Conservation (phyloP, 2,797 vertebrate species). For the Enteromius unitaeniatus region DNA sequence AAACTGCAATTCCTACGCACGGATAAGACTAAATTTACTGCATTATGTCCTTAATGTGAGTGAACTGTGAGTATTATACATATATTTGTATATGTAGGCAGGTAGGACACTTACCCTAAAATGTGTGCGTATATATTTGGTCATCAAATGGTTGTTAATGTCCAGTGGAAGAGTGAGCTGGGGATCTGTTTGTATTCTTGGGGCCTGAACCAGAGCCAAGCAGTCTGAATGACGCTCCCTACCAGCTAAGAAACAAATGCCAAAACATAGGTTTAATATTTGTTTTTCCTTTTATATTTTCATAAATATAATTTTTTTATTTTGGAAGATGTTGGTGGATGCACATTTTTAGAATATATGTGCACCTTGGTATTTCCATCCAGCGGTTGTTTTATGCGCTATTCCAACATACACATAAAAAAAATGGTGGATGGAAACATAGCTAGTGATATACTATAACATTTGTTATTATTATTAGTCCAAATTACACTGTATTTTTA, state of each 20-base stretch:
- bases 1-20: conserved; percentile 85
- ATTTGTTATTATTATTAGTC: background rate
- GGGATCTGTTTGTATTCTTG: conserved; percentile 83
- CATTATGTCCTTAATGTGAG: background rate
- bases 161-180: conserved; percentile 90
- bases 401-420: no score
- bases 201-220: conserved; percentile 84
- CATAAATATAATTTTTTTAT: background rate
- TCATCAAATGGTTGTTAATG: conserved; percentile 94
- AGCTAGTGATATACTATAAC: background rate
- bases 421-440: no score
- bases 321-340: background rate
- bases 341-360: no score
- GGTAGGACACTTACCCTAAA: conserved; percentile 83
- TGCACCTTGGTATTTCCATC: no score
- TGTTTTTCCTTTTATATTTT: no score
- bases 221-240: conserved; percentile 79
- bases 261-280: background rate
- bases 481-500: background rate
- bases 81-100: conserved; percentile 19
- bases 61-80: conserved; percentile 5
- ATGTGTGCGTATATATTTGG: conserved; percentile 88
- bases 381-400: no score
- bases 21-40: background rate
- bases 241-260: conserved; percentile 71